Percentiles rank a stretch among this genome's conserved stretches.
phyloP scores from a whole-genome alignment of 1,140 invertebrate species.

The Bacillus rossius region DNA sequence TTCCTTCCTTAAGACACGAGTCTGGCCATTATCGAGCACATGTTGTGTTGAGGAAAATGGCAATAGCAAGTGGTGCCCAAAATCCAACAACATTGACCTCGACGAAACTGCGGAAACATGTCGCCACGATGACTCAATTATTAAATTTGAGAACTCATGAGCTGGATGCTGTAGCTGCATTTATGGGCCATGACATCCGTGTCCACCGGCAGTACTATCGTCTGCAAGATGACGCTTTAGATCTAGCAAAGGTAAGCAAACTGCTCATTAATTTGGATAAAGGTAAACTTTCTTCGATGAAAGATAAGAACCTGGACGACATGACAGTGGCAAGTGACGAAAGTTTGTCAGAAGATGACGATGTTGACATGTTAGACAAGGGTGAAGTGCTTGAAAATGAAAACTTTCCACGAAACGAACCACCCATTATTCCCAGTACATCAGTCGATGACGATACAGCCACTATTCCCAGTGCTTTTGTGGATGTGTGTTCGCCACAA shows the following conservation, averaged over 20 bases:
- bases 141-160: constrained; percentile 13
- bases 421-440: no score
- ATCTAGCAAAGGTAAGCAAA: constrained; percentile 12
- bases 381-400: no score
- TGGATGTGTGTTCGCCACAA: no score
- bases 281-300: background rate
- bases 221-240: constrained; percentile 11
- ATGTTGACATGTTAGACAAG: background rate
- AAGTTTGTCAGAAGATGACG: background rate
- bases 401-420: no score
- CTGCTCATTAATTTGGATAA: constrained; percentile 2
- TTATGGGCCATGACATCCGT: constrained; percentile 20
- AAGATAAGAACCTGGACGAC: constrained; percentile 4
- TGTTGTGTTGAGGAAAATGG: background rate
- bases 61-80: constrained; percentile 7
- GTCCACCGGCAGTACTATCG: constrained; percentile 19
- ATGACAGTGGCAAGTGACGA: background rate
- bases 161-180: constrained; percentile 10
- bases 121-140: constrained; percentile 16
- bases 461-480: no score
- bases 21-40: background rate
- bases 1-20: background rate
- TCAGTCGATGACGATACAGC: no score
- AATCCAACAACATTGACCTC: constrained; percentile 5
- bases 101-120: constrained; percentile 21